Base-by-base conservation (phyloP, 2,113 vertebrate species). In the Barnardius zonarius region DNA sequence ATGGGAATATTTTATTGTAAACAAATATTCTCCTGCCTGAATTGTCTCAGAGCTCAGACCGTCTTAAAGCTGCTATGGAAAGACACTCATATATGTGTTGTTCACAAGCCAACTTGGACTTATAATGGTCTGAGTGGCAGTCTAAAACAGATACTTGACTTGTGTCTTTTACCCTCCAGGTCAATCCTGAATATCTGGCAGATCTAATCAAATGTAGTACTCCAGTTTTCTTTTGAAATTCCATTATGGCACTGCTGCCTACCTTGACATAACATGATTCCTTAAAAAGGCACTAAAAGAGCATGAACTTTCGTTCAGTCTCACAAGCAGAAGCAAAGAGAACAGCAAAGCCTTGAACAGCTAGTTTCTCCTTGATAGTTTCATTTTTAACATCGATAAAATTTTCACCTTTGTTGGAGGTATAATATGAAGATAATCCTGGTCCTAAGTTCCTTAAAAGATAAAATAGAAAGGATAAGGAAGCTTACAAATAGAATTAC, bases 181-280 rank as follows among this genome's bases (percentile, higher is more conserved):
- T 78, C 72, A 93, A 10, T 70, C 64, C 59, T 70, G 68, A 51
- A 46, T 76, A 66, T 88, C 59, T 93, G 80, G 7, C 37, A 78
- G 72, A 70, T 93, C 80, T 94, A 80, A 73, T 77, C 73, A 91
- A 89, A 96, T 59, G 35, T 1, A 81, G 31, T 70, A 44, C 39
- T 86, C 55, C 64, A 82, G 44, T 87, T 86, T 75, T 86, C 57
- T 83, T 97, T 57, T 68, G 92, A 96, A 95, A 95, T 86, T 80
- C 59, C 70, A 31, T 69, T 77, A 77, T 43, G 63, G 59, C 14
- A 77, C 19, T 63, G 48, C 84, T 93, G 79, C 80, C 61, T 82
- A 84, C 55, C 57, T 93, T 93, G 92, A 90, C 82, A 92, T 86
- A 92, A 92, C 57, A 63, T 8, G 24, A 52, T 54, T 69, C 67